phyloP scores from a whole-genome alignment of 2,888 invertebrate genomes.

The Apotomis betuletana region DNA sequence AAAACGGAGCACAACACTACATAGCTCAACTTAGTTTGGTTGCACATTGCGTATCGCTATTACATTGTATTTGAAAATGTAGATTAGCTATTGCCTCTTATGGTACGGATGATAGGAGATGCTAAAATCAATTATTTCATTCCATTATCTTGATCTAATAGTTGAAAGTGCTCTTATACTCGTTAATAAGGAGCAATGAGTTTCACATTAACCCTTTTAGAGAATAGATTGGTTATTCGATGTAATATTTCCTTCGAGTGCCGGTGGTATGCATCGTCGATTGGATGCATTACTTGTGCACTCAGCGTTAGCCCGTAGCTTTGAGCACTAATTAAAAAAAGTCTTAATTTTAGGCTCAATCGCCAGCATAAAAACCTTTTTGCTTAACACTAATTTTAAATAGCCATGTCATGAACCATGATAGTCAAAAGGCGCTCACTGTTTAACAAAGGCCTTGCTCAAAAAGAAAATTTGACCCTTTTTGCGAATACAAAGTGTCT shows the following conservation, averaged over 20 bases:
- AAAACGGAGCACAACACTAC: conserved; percentile 50
- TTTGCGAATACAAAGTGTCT: no score
- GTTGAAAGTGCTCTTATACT: conserved; percentile 68
- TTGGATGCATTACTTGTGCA: no score
- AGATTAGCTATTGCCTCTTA: conserved; percentile 78
- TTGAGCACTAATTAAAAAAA: no score
- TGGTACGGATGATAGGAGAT: conserved; percentile 61
- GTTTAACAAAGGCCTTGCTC: no score
- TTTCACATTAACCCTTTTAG: conserved; percentile 46
- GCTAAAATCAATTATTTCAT: conserved; percentile 76
- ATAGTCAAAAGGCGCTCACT: no score
- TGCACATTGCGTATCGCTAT: conserved; percentile 60
- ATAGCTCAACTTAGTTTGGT: conserved; percentile 59
- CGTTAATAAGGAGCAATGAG: conserved; percentile 59
- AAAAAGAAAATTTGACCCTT: no score
- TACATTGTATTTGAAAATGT: conserved; percentile 75
- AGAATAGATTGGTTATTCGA: conserved; percentile 49
- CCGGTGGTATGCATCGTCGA: neutral
- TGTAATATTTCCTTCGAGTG: conserved; percentile 3
- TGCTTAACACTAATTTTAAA: no score
- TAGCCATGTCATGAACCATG: no score
- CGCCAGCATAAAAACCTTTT: no score
- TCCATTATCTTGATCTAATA: conserved; percentile 69
- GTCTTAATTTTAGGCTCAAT: no score
- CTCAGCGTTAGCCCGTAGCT: no score